A percentile compares a stretch with the other conserved stretches of the same genome.
These are phyloP conservation scores for Euzetes globulus DNA, from an alignment of 2,888 invertebrate genomes.

Conservation along the genomic window DNA sequence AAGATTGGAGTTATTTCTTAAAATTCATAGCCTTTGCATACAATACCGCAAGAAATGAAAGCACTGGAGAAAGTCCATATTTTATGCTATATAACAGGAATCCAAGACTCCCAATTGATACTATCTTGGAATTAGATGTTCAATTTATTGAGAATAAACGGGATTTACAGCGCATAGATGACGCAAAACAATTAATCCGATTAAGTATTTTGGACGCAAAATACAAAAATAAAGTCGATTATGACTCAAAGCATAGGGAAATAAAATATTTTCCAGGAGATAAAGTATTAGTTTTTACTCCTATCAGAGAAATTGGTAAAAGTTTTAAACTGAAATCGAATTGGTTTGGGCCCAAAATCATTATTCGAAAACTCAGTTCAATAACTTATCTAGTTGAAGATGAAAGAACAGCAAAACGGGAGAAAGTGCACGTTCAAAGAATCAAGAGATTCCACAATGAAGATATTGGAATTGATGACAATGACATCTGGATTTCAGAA, in stretches of 20 bases:
- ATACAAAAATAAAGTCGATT: not conserved
- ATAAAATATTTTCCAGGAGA: not conserved
- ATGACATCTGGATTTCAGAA: slow-evolving; percentile 4
- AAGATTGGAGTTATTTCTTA: slow-evolving; percentile 39
- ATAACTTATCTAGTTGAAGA: not conserved
- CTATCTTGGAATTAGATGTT: not conserved
- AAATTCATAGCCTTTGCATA: slow-evolving; percentile 38
- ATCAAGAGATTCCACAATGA: not conserved
- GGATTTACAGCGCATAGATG: not conserved
- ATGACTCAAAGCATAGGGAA: not conserved
- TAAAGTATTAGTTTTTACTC: not conserved
- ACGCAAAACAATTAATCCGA: not conserved
- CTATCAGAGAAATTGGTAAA: not conserved
- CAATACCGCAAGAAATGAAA: slow-evolving; percentile 26
- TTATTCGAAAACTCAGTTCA: not conserved
- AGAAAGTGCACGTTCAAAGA: not conserved
- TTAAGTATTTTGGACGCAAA: not conserved
- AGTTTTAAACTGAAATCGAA: not conserved
- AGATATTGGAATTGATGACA: not conserved
- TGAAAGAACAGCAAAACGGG: not conserved
- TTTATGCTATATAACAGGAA: not conserved
- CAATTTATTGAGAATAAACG: not conserved
- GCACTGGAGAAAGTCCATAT: not conserved
- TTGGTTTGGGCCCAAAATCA: not conserved
- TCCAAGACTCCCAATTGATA: not conserved